These are phyloP conservation scores for Platysteira castanea DNA, from an alignment of 2,113 vertebrate species.

Conservation along the genomic window DNA sequence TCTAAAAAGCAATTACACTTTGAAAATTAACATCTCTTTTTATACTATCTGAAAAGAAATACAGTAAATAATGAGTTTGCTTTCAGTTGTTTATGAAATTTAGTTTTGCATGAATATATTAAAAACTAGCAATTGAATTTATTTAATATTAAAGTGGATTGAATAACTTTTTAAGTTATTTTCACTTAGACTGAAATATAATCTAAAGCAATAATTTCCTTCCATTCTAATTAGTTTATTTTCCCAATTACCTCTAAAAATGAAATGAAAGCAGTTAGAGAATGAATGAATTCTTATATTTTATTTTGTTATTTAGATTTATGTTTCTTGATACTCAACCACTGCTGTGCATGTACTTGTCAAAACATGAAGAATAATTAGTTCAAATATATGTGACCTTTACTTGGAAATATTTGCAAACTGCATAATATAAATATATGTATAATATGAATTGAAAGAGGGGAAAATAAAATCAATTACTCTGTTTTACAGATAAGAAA, in stretches of 20 bases:
- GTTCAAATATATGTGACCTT: constrained; percentile 36
- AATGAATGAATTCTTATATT: constrained; percentile 12
- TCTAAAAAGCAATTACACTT: not conserved
- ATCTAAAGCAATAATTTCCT: not conserved
- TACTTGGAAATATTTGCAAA: constrained; percentile 48
- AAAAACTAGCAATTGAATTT: not conserved
- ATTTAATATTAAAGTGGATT: not conserved
- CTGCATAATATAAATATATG: not conserved
- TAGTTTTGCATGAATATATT: not conserved
- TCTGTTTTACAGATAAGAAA: constrained; percentile 47
- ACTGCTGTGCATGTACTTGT: constrained; percentile 10
- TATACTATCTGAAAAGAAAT: not conserved
- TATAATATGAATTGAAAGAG: not conserved
- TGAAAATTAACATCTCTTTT: not conserved
- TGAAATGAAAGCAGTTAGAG: not conserved
- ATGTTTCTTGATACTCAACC: constrained; percentile 7
- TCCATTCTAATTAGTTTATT: not conserved
- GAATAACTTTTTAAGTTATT: not conserved
- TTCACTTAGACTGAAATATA: not conserved
- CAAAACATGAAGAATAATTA: constrained; percentile 68
- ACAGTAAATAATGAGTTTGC: not conserved
- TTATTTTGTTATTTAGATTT: constrained; percentile 39
- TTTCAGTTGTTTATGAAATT: not conserved
- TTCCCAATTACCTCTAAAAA: not conserved
- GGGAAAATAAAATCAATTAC: constrained; percentile 41